Percentiles rank a stretch among this genome's conserved stretches.
phyloP scores from a whole-genome alignment of 1,140 invertebrate species.

The Eufriesea mexicana region DNA sequence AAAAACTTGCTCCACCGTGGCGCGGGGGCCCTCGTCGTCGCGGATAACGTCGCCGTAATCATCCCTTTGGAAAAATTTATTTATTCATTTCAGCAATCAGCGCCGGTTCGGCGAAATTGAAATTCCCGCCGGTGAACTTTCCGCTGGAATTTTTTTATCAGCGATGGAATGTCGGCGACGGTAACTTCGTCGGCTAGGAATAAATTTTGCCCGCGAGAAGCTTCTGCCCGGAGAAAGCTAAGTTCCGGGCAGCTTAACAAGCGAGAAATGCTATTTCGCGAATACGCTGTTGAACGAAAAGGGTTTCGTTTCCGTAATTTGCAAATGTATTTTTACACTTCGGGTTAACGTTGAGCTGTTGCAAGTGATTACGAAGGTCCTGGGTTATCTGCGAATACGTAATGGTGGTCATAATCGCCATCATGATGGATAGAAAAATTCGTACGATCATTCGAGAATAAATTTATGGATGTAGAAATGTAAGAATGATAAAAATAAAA shows the following conservation, averaged over 20 bases:
- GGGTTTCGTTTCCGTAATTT: neutral
- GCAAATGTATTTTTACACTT: neutral
- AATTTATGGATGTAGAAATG: too few species aligned
- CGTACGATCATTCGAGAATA: too few species aligned
- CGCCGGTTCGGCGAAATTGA: conserved; percentile 5
- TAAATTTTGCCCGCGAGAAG: conserved; percentile 5
- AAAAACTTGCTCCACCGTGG: conserved; percentile 20
- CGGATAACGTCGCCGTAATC: neutral
- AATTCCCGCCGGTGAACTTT: neutral
- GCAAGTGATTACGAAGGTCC: too few species aligned
- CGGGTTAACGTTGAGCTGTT: neutral
- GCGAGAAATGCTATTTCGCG: conserved; percentile 6
- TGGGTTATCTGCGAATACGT: too few species aligned
- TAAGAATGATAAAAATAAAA: too few species aligned
- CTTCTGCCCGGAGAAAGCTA: neutral
- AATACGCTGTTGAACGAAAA: neutral
- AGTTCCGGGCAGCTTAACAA: conserved; percentile 3
- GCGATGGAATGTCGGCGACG: neutral
- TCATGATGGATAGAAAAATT: too few species aligned
- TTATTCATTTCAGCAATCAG: conserved; percentile 25
- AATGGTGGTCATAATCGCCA: too few species aligned
- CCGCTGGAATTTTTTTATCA: conserved; percentile 25
- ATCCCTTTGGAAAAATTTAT: neutral
- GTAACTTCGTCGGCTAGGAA: neutral
- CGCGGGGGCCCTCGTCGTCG: too few species aligned